Evolutionary conservation across 2,888 invertebrate species (phyloP), one percentile per base, ranked within the genome.

Genomic region (Dorcus hopei): DNA sequence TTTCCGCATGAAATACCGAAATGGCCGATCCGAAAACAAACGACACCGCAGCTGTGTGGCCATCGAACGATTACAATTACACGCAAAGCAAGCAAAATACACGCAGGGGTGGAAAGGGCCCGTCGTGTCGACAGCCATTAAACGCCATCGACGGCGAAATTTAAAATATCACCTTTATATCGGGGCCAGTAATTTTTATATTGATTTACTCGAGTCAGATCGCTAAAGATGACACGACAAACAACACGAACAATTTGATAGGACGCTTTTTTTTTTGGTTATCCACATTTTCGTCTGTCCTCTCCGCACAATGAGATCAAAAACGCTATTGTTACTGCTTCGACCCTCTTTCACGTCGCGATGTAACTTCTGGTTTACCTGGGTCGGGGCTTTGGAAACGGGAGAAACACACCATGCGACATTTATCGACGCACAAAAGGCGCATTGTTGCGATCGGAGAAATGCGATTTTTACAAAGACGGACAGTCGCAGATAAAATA

Each of bases 11-110:
- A 57, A 50, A 51, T 43, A 49, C 50, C 52, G 53, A 57, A 50
- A 51, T 48, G 52, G 56, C 53, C 57, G 60, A 43, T 57, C 53
- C 53, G 56, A 57, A 60, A 56, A 53, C 57, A 57, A 49, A 56
- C 45, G 57, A 58, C 47, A 55, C 54, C 69, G 67, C 72, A 73
- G 72, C 72, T 73, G 72, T 65, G 67, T 63, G 65, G 63, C 68
- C 66, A 70, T 71, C 70, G 67, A 68, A 64, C 66, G 68, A 65
- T 67, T 64, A 70, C 70, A 71, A 71, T 72, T 70, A 70, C 67
- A 68, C 67, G 66, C 65, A 56, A 49, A 51, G 56, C 56, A 56
- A 56, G 51, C 56, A 51, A 55, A 55, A 45, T 56, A 51, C 56
- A 56, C 56, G 45, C 16, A 38, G 56, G 56, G 51, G 42, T 50